A percentile compares a stretch with the other conserved stretches of the same genome.
phyloP scores from a whole-genome alignment of 1,140 invertebrate genomes.

The Aphaenogaster rudis region DNA sequence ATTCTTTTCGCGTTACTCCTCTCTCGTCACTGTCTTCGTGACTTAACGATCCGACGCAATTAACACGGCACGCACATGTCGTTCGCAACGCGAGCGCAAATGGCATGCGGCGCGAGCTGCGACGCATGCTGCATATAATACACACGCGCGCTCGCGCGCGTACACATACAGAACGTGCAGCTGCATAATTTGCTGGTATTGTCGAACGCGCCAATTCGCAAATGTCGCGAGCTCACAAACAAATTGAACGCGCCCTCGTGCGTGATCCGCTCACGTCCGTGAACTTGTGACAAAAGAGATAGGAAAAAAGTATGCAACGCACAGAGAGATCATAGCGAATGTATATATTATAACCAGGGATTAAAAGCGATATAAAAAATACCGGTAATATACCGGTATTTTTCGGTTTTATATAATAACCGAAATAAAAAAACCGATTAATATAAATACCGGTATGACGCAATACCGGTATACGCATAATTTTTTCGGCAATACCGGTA shows the following conservation, averaged over 20 bases:
- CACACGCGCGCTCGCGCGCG: neutral
- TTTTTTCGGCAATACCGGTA: too few relatives aligned
- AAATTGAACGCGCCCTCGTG: constrained; percentile 40
- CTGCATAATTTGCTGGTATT: constrained; percentile 72
- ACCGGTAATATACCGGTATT: too few relatives aligned
- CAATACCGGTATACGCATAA: too few relatives aligned
- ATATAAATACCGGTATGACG: too few relatives aligned
- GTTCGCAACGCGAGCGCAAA: constrained; percentile 31
- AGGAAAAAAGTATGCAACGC: neutral
- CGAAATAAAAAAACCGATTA: too few relatives aligned
- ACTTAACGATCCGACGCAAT: constrained; percentile 54
- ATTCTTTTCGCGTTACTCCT: constrained; percentile 19
- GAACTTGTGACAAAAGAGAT: constrained; percentile 48
- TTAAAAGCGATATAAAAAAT: too few relatives aligned
- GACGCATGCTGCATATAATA: constrained; percentile 70
- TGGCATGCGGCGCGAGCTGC: constrained; percentile 43
- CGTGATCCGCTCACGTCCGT: constrained; percentile 40
- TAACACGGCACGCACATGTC: constrained; percentile 52
- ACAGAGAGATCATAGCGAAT: neutral
- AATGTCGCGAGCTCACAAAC: constrained; percentile 39
- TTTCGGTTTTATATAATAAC: too few relatives aligned
- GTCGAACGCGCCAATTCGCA: constrained; percentile 51
- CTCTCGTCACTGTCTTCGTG: constrained; percentile 3
- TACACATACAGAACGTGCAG: constrained; percentile 66
- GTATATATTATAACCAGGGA: neutral